A percentile compares a stretch with the other conserved stretches of the same genome.
Conservation (phyloP, 1,140 invertebrate species). For the Apolygus lucorum region DNA sequence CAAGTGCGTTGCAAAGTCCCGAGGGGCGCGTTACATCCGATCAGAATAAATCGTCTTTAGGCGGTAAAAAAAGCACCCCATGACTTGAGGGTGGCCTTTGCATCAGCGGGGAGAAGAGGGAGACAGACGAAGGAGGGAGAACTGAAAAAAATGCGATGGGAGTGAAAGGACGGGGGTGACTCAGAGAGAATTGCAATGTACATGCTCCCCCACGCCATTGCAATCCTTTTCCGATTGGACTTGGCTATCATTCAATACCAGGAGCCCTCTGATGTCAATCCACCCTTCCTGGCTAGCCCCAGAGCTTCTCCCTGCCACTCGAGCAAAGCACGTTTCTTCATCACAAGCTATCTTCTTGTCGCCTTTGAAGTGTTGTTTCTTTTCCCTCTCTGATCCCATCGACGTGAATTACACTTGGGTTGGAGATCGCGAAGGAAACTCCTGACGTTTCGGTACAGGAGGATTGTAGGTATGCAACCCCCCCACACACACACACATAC, state of each 20-base stretch:
- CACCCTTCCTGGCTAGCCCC: not conserved
- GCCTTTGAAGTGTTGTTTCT: not conserved
- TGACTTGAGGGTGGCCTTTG: slow-evolving; percentile 10
- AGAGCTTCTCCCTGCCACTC: not conserved
- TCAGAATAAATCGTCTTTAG: slow-evolving; percentile 16
- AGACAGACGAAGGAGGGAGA: not conserved
- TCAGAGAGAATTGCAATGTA: slow-evolving; percentile 6
- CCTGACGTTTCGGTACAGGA: not conserved
- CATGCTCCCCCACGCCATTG: not conserved
- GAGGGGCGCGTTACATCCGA: slow-evolving; percentile 10
- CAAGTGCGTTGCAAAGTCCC: not conserved
- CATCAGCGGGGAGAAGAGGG: not conserved
- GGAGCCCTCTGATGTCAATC: not conserved
- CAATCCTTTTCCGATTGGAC: slow-evolving; percentile 10
- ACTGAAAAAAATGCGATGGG: not conserved
- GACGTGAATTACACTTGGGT: too few relatives aligned
- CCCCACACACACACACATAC: not conserved
- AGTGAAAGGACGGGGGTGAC: slow-evolving; percentile 4
- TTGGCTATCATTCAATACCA: slow-evolving; percentile 11
- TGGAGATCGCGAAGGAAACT: too few relatives aligned
- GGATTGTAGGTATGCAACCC: too few relatives aligned
- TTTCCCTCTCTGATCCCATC: not conserved
- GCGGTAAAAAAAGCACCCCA: slow-evolving; percentile 10
- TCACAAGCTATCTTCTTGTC: not conserved
- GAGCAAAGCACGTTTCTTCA: not conserved